Evolutionary conservation across 2,797 vertebrate species (phyloP).

Genomic region (Philypnodon macrostomus): DNA sequence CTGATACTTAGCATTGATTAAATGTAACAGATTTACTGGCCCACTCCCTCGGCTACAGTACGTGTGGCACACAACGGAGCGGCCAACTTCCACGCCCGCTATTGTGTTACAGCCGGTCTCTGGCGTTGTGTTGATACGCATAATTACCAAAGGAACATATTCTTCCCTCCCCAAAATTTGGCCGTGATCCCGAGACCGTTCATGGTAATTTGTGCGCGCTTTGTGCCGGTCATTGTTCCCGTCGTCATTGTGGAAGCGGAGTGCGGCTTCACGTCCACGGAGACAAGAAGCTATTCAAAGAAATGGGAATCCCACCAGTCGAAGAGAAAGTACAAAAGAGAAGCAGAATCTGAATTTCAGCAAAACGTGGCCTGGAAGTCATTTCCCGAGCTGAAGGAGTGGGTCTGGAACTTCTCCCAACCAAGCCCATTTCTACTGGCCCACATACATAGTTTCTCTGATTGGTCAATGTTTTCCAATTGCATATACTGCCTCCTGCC

Average conservation of each 20-base stretch:
- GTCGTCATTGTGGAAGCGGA: constrained; percentile 67
- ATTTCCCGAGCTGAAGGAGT: neutral
- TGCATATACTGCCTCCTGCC: too few species aligned
- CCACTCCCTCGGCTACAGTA: constrained; percentile 16
- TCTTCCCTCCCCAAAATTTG: constrained; percentile 59
- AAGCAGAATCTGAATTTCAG: constrained; percentile 57
- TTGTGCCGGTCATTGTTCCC: constrained; percentile 68
- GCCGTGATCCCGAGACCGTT: constrained; percentile 53
- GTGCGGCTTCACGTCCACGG: constrained; percentile 56
- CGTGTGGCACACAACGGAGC: constrained; percentile 24
- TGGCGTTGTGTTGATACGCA: constrained; percentile 50
- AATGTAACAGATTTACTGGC: constrained; percentile 45
- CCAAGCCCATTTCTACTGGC: too few species aligned
- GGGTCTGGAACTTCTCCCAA: too few species aligned
- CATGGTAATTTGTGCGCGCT: constrained; percentile 59
- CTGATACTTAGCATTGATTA: constrained; percentile 62
- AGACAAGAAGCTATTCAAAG: constrained; percentile 67
- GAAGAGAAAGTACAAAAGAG: constrained; percentile 67
- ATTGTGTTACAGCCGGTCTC: constrained; percentile 48
- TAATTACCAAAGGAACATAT: constrained; percentile 59
- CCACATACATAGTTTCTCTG: too few species aligned
- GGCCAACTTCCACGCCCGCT: constrained; percentile 27
- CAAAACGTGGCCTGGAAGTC: constrained; percentile 36
- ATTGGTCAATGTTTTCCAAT: too few species aligned
- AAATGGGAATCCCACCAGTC: constrained; percentile 70